These are phyloP conservation scores for Oreochromis mossambicus DNA, from an alignment of 2,797 vertebrate genomes.

Conservation along the genomic window DNA sequence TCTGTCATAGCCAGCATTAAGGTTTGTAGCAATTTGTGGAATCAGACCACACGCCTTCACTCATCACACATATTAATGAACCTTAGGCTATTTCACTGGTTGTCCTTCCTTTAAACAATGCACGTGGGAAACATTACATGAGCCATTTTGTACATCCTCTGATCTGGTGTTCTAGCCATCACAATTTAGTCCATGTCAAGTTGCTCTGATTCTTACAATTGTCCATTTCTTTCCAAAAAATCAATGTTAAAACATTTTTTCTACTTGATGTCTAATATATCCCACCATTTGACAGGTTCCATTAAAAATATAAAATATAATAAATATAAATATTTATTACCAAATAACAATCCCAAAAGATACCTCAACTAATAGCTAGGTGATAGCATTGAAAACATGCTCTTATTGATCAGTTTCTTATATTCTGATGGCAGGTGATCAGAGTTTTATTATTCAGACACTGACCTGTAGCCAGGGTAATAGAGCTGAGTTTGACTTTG, in stretches of 20 bases:
- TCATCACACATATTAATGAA: neutral
- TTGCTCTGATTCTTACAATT: neutral
- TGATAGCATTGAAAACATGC: neutral
- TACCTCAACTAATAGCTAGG: neutral
- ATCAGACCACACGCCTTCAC: neutral
- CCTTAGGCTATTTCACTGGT: neutral
- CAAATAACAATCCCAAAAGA: neutral
- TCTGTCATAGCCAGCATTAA: neutral
- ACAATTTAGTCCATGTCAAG: neutral
- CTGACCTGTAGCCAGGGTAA: slow-evolving; percentile 91
- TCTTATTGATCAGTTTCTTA: neutral
- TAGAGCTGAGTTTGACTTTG: slow-evolving; percentile 94
- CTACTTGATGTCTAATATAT: neutral
- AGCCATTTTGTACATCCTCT: neutral
- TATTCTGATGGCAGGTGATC: neutral
- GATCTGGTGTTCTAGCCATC: neutral
- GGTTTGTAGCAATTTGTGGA: neutral
- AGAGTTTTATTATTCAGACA: neutral
- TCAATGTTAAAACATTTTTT: neutral
- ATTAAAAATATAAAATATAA: neutral
- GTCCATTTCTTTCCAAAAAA: neutral
- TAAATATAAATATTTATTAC: neutral
- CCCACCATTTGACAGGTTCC: neutral
- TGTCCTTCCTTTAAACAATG: neutral
- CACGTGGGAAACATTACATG: neutral